Conservation (phyloP, 2,888 invertebrate species). For the Eilema caniola region DNA sequence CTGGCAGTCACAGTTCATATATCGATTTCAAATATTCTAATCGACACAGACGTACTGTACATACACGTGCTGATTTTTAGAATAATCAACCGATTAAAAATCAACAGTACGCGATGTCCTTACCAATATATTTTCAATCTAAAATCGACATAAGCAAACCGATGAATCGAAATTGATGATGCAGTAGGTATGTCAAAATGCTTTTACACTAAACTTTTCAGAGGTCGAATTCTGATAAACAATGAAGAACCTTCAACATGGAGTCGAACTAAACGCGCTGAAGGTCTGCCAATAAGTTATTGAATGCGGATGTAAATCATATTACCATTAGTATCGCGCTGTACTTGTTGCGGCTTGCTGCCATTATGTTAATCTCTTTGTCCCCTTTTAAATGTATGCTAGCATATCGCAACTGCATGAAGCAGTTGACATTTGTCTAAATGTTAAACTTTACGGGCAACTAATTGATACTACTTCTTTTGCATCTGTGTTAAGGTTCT, state of each 20-base stretch:
- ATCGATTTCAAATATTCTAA: too few relatives aligned
- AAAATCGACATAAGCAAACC: background rate
- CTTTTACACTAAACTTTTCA: slow-evolving; percentile 26
- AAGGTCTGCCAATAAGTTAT: slow-evolving; percentile 41
- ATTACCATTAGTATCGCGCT: slow-evolving; percentile 23
- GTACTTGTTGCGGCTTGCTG: background rate
- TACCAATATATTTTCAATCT: background rate
- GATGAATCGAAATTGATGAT: slow-evolving; percentile 21
- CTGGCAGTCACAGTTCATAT: too few relatives aligned
- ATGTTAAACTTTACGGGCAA: background rate
- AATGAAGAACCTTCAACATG: slow-evolving; percentile 45
- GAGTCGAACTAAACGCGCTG: slow-evolving; percentile 27
- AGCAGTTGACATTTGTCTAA: slow-evolving; percentile 1
- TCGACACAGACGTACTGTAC: background rate
- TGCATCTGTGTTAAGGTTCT: too few relatives aligned
- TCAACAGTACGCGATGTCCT: background rate
- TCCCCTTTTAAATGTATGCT: background rate
- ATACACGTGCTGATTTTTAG: background rate
- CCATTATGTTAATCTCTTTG: slow-evolving; percentile 15
- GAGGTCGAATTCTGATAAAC: slow-evolving; percentile 36
- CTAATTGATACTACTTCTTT: background rate
- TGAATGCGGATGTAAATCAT: slow-evolving; percentile 37
- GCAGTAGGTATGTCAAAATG: slow-evolving; percentile 25
- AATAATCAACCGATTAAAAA: background rate
- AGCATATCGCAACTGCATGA: background rate